Percentiles rank a stretch among this genome's conserved stretches.
phyloP scores from a whole-genome alignment of 2,888 invertebrate species.

The Oxycera nigricornis region DNA sequence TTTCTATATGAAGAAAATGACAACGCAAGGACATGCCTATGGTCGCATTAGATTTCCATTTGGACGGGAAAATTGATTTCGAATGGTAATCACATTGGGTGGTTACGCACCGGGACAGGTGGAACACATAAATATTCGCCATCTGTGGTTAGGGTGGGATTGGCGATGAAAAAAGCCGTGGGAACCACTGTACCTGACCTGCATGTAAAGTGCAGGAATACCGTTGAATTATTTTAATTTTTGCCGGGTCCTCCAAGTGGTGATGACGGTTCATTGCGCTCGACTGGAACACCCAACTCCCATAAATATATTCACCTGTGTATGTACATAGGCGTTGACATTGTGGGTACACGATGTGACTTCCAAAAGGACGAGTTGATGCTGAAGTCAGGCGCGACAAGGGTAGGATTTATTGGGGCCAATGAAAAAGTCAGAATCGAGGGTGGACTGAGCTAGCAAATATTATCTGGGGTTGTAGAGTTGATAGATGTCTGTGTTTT shows the following conservation, averaged over 20 bases:
- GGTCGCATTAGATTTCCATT: constrained; percentile 27
- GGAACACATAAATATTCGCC: too few relatives aligned
- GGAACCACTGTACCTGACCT: constrained; percentile 17
- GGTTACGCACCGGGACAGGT: too few relatives aligned
- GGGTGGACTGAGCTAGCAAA: too few relatives aligned
- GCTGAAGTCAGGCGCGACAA: too few relatives aligned
- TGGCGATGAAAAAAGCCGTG: background rate
- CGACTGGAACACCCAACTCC: background rate
- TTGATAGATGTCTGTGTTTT: too few relatives aligned
- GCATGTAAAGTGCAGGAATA: constrained; percentile 8
- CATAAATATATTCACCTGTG: background rate
- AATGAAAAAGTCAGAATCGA: too few relatives aligned
- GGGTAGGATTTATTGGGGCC: too few relatives aligned
- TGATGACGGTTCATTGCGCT: constrained; percentile 7
- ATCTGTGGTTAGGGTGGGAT: too few relatives aligned
- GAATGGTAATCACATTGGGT: constrained; percentile 22
- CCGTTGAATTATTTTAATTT: background rate
- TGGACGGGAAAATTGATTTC: constrained; percentile 14
- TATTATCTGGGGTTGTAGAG: too few relatives aligned
- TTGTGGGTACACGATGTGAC: too few relatives aligned
- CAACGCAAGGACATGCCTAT: constrained; percentile 12
- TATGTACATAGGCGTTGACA: background rate
- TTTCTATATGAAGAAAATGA: background rate
- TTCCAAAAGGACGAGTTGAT: too few relatives aligned
- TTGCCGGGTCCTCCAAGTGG: background rate